Evolutionary conservation across 2,113 vertebrate species (phyloP), one percentile per base, ranked within the genome.

Genomic region (Oreochromis tanganicae): DNA sequence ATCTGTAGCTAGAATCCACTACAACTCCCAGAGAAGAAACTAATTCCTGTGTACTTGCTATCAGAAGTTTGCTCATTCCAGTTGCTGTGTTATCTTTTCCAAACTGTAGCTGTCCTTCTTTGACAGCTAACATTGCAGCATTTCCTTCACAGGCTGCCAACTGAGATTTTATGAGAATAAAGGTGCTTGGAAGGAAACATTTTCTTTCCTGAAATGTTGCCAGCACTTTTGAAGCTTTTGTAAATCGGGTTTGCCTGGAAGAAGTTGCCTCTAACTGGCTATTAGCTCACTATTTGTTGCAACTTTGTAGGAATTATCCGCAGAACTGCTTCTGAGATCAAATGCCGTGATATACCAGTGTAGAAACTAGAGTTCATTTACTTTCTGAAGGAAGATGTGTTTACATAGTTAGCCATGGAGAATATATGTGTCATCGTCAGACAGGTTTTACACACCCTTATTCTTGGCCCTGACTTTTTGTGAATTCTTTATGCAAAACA

Each of bases 101-200:
- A 43, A 46, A 29, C 79, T 27, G 83, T 41, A 71, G 83, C 48
- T 73, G 75, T 63, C 63, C 75, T 91, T 54, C 59, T 90, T 36
- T 90, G 84, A 86, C 90, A 94, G 90, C 54, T 46, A 89, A 66
- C 87, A 50, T 66, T 11, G 87, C 82, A 78, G 63, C 48, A 43
- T 87, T 89, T 92, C 88, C 87, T 85, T 75, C n/a, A 36, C 80
- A 57, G 29, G 52, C 68, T 84, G 87, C 89, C 93, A 93, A 59
- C n/a, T 86, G 29, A 55, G 61, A 56, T 24, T 90, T 52, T 59
- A 66, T 82, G 54, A 56, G 83, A 89, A 87, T 66, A 61, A 71
- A 85, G 66, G 78, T 87, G 83, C 71, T 36, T 61, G 84, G 86
- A 89, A 87, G 83, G 5, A 71, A 73, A 86, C 81, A 56, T 83